These are phyloP conservation scores for Cryptops parisi DNA, from an alignment of 2,888 invertebrate species.

Conservation along the genomic window DNA sequence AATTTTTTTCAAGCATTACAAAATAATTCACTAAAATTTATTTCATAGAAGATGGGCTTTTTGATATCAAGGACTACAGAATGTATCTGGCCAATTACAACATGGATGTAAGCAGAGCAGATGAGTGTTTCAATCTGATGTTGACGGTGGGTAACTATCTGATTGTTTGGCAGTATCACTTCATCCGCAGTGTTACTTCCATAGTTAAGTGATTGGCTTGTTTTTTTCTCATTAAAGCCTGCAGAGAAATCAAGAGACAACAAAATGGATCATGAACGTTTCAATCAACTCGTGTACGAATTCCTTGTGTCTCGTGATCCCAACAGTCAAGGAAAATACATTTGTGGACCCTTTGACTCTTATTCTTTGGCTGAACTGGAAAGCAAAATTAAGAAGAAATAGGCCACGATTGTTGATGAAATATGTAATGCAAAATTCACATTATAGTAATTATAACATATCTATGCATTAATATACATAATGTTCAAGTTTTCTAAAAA, in stretches of 20 bases:
- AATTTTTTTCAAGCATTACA: too few species aligned
- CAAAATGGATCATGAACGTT: slow-evolving; percentile 24
- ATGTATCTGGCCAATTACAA: slow-evolving; percentile 23
- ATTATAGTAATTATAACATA: too few species aligned
- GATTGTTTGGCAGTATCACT: background rate
- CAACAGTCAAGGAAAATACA: slow-evolving; percentile 24
- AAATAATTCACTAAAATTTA: too few species aligned
- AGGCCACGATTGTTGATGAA: too few species aligned
- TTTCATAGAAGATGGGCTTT: slow-evolving; percentile 24
- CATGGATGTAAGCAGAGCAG: slow-evolving; percentile 24
- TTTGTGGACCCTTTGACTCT: slow-evolving; percentile 25
- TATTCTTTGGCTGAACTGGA: slow-evolving; percentile 19
- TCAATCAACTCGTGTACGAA: slow-evolving; percentile 24
- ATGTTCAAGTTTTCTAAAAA: too few species aligned
- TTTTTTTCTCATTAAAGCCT: too few species aligned
- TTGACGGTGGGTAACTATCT: slow-evolving; percentile 21
- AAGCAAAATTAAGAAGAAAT: slow-evolving; percentile 17
- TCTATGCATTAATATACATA: too few species aligned
- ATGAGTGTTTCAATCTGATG: slow-evolving; percentile 25
- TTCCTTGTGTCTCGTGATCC: slow-evolving; percentile 24
- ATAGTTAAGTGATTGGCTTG: too few species aligned
- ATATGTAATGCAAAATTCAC: too few species aligned
- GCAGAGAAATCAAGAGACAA: slow-evolving; percentile 11
- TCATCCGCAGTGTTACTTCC: too few species aligned
- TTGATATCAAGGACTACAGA: slow-evolving; percentile 25